phyloP scores from a whole-genome alignment of 2,888 invertebrate genomes.

The Alentia gelatinosa region DNA sequence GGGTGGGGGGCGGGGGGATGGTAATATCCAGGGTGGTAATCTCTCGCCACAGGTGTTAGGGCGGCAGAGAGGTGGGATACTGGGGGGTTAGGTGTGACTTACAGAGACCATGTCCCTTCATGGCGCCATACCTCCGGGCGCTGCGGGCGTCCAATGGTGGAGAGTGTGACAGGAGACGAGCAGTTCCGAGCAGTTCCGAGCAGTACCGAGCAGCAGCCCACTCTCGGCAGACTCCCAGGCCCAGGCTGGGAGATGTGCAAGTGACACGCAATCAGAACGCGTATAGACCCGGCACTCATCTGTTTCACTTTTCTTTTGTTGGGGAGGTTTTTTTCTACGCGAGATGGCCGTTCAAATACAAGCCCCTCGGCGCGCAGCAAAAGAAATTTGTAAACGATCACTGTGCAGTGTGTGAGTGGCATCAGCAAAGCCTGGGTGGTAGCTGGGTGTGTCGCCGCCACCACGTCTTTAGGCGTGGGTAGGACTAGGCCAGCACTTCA shows the following conservation, averaged over 20 bases:
- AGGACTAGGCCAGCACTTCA: too few species aligned
- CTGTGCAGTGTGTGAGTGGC: background rate
- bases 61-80: too few species aligned
- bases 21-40: too few species aligned
- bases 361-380: background rate
- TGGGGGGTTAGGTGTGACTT: too few species aligned
- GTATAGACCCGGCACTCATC: background rate
- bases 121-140: too few species aligned
- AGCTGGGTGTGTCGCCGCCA: background rate
- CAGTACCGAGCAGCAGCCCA: too few species aligned
- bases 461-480: background rate
- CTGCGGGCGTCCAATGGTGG: too few species aligned
- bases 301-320: background rate
- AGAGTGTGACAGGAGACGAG: too few species aligned
- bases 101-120: too few species aligned
- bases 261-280: background rate
- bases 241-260: background rate
- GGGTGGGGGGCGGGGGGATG: too few species aligned
- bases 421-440: background rate
- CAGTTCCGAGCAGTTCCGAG: too few species aligned
- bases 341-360: slow-evolving; percentile 11
- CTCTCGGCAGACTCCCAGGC: background rate
- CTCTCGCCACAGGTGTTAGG: too few species aligned
- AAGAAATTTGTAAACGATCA: slow-evolving; percentile 40
- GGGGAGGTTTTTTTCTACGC: background rate